Evolutionary conservation across 2,797 vertebrate species (phyloP).

Genomic region (Pagetopsis macropterus): DNA sequence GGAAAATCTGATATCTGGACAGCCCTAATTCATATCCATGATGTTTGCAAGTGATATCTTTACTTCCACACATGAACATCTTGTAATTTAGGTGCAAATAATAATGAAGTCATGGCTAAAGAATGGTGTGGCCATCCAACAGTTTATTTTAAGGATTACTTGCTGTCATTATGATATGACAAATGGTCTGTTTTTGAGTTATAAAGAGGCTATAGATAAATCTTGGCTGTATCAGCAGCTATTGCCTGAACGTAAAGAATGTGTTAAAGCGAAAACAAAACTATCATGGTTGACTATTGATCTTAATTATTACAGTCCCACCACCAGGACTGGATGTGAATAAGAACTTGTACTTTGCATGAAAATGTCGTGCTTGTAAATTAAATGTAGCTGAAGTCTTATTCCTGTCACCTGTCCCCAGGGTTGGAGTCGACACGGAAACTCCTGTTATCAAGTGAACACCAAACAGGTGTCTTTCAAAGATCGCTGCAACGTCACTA

Average conservation of each 20-base stretch:
- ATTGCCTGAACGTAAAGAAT: not conserved
- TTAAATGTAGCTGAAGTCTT: conserved; percentile 8
- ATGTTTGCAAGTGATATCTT: not conserved
- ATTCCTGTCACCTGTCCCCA: conserved; percentile 56
- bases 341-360: not conserved
- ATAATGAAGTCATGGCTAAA: not conserved
- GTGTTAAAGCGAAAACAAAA: not conserved
- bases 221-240: not conserved
- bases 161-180: not conserved
- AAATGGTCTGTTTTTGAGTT: not conserved
- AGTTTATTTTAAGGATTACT: not conserved
- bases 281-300: not conserved
- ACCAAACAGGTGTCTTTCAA: conserved; percentile 84
- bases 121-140: not conserved
- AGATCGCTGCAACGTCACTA: conserved; percentile 88
- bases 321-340: not conserved
- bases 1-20: too few species aligned
- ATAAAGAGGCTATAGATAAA: not conserved
- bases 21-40: not conserved
- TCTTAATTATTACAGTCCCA: not conserved
- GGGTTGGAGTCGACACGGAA: conserved; percentile 91
- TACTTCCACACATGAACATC: not conserved
- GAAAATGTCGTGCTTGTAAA: not conserved
- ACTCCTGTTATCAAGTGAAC: conserved; percentile 89
- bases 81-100: not conserved